A percentile compares a stretch with the other conserved stretches of the same genome.
Evolutionary conservation across 2,113 vertebrate species (phyloP).

Genomic region (Mobula birostris): DNA sequence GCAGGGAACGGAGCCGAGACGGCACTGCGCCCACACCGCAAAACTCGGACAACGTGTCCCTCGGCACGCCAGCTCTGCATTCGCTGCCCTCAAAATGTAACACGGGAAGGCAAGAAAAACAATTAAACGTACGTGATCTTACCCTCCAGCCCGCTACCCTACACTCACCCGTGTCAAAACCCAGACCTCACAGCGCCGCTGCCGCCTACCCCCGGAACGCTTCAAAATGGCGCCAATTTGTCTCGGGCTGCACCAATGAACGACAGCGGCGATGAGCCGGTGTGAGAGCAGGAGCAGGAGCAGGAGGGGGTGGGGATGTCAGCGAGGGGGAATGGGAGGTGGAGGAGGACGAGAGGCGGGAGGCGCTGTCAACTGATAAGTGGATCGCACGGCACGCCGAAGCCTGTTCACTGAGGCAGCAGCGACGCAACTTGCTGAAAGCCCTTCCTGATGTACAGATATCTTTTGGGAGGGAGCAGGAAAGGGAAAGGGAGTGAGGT

Average conservation of each 20-base stretch:
- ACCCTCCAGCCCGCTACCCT: background rate
- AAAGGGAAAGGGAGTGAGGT: background rate
- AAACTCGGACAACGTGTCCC: background rate
- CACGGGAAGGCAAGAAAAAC: too few relatives aligned
- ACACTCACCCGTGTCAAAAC: background rate
- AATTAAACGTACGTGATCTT: background rate
- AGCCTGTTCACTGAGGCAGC: background rate
- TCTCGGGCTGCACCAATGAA: constrained; percentile 60
- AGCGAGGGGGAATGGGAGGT: background rate
- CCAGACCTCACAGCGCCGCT: background rate
- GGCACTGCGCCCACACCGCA: background rate
- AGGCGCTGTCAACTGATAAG: background rate
- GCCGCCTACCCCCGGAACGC: constrained; percentile 46
- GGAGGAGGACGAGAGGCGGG: background rate
- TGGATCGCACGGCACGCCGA: background rate
- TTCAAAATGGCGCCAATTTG: constrained; percentile 99
- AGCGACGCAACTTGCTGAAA: background rate
- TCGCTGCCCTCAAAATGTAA: background rate
- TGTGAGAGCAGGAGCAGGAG: background rate
- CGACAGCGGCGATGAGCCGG: background rate
- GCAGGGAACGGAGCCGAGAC: background rate
- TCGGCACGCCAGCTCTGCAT: background rate
- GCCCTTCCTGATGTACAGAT: background rate
- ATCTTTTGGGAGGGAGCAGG: background rate
- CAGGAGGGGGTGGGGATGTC: background rate